A percentile compares a stretch with the other conserved stretches of the same genome.
These are phyloP conservation scores for Tribolium madens DNA, from an alignment of 1,140 invertebrate species.

Conservation along the genomic window DNA sequence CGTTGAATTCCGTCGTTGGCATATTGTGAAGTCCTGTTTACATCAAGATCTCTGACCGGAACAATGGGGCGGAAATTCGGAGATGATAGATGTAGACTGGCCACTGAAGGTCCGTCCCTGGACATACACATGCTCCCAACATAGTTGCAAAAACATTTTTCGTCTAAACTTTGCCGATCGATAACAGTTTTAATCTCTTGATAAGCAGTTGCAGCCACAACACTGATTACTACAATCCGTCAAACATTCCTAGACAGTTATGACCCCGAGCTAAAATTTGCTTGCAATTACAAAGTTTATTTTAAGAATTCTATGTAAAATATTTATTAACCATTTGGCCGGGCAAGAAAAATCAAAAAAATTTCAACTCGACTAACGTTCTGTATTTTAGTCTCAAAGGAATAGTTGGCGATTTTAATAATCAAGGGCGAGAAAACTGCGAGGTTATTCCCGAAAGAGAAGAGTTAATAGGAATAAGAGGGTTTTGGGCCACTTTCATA, in stretches of 20 bases:
- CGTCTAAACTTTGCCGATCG: not conserved
- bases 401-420: constrained; percentile 16
- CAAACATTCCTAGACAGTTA: not conserved
- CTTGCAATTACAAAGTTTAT: not conserved
- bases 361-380: constrained; percentile 1
- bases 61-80: constrained; percentile 44
- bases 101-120: constrained; percentile 35
- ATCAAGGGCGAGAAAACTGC: constrained; percentile 16
- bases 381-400: not conserved
- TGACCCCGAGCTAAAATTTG: not conserved
- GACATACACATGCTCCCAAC: constrained; percentile 20
- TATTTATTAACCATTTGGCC: not conserved
- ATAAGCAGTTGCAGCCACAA: not conserved
- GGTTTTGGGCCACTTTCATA: constrained; percentile 5
- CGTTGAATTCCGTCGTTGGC: constrained; percentile 36
- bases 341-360: not conserved
- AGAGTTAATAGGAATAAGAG: constrained; percentile 4
- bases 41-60: constrained; percentile 44
- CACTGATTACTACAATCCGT: not conserved
- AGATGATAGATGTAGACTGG: constrained; percentile 44
- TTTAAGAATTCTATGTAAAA: not conserved
- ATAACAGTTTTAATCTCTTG: constrained; percentile 9
- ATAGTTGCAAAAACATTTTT: no score
- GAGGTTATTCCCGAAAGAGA: constrained; percentile 4
- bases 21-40: constrained; percentile 40